Evolutionary conservation across 2,113 vertebrate species (phyloP).

Genomic region (Macrotis lagotis): DNA sequence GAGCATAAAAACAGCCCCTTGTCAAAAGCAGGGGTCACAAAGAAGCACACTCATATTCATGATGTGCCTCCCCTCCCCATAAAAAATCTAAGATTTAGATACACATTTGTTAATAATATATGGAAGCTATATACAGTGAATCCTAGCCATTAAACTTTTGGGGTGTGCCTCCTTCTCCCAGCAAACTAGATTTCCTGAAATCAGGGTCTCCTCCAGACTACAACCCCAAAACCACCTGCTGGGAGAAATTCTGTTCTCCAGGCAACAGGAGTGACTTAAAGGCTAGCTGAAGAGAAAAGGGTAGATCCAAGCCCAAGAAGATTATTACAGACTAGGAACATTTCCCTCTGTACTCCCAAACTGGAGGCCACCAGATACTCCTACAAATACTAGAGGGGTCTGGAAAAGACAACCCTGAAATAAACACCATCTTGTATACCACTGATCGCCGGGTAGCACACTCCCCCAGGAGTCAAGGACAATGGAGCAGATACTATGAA

Average conservation of each 20-base stretch:
- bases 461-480: neutral
- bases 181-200: constrained; percentile 61
- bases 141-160: constrained; percentile 69
- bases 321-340: neutral
- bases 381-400: neutral
- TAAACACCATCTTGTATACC: neutral
- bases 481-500: neutral
- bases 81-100: constrained; percentile 77
- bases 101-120: constrained; percentile 57
- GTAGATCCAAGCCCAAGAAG: neutral
- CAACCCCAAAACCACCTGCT: neutral
- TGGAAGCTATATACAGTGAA: constrained; percentile 73
- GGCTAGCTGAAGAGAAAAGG: neutral
- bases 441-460: no score
- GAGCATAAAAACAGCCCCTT: constrained; percentile 83
- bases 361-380: neutral
- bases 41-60: constrained; percentile 73
- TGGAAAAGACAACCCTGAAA: neutral
- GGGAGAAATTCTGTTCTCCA: neutral
- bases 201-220: neutral
- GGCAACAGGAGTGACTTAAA: neutral
- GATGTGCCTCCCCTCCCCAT: constrained; percentile 39
- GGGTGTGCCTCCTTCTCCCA: constrained; percentile 52
- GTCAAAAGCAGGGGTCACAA: constrained; percentile 77
- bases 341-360: neutral